Conservation (phyloP, 2,113 vertebrate species). For the Mystacornis crossleyi region DNA sequence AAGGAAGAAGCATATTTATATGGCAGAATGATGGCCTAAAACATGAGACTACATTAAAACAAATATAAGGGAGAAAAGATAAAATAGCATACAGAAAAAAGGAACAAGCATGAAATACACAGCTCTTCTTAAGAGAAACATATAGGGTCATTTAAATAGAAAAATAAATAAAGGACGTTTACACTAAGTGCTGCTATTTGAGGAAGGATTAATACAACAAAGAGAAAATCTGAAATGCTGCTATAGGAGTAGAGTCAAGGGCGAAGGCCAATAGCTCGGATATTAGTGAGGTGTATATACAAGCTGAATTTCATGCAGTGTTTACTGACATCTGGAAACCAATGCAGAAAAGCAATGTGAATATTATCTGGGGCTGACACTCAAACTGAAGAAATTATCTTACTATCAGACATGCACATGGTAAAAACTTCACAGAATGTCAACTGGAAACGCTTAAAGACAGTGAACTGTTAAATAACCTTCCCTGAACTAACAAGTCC, state of each 20-base stretch:
- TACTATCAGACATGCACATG: neutral
- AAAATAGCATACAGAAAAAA: neutral
- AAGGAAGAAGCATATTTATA: neutral
- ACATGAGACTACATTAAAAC: neutral
- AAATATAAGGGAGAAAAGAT: neutral
- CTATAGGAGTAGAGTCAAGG: neutral
- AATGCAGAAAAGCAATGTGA: neutral
- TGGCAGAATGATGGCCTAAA: neutral
- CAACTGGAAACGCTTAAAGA: neutral
- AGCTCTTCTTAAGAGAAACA: neutral
- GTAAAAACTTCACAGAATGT: neutral
- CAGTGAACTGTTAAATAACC: neutral
- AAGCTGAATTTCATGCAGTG: neutral
- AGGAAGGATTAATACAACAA: neutral
- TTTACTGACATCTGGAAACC: neutral
- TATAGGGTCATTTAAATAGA: neutral
- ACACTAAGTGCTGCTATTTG: neutral
- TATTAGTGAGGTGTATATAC: neutral
- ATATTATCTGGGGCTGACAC: neutral
- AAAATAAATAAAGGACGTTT: neutral
- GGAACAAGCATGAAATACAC: neutral
- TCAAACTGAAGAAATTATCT: neutral
- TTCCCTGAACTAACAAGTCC: neutral
- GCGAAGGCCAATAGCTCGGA: neutral
- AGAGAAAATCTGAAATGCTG: neutral